Evolutionary conservation across 2,888 invertebrate species (phyloP), one percentile per base, ranked within the genome.

Genomic region (Automeris io): DNA sequence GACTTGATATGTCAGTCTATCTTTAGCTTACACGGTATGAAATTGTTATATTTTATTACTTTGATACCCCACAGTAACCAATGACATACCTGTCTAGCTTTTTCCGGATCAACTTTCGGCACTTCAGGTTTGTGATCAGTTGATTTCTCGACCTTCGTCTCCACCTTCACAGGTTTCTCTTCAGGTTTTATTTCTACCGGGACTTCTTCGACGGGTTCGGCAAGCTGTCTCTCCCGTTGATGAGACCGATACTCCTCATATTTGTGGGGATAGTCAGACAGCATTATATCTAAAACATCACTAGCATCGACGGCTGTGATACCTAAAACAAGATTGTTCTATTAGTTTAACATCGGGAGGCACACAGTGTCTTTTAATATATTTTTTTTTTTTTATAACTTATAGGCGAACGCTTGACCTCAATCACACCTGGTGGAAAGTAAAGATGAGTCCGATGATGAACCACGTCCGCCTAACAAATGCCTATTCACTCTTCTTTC

Each of bases 221-320:
- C 54, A 9, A 71, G 55, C 37, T 78, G 93, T 55, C 90, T 66
- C 42, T 69, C 90, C 2, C 69, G 86, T 69, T 92, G 91, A 56
- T 91, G 89, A 48, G 92, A 91, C 39, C 94, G 90, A 70, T 93
- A 95, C 64, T 97, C 97, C 72, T 96, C 95, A 69, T 97, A 98
- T 65, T 98, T 97, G 44, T 94, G 94, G 31, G 95, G 96, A 77
- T 97, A 99, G 80, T 99, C 99, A 21, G 93, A 91, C 51, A 94
- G 91, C 97, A 99, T 97, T 40, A 99, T 93, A 67, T 99, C 98
- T 51, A 97, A 87, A 34, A 99, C 95, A 73, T 98, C 98, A 34
- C 95, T 94, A 45, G 95, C 95, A 60, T 92, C 92, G 3, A 98
- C 92, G 1, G 97, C 97, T 1, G 97, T 98, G 50, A 98, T 85